Percentiles rank a stretch among this genome's conserved stretches.
Conservation (phyloP, 2,888 invertebrate species). For the Flabesymbios commensalis region DNA sequence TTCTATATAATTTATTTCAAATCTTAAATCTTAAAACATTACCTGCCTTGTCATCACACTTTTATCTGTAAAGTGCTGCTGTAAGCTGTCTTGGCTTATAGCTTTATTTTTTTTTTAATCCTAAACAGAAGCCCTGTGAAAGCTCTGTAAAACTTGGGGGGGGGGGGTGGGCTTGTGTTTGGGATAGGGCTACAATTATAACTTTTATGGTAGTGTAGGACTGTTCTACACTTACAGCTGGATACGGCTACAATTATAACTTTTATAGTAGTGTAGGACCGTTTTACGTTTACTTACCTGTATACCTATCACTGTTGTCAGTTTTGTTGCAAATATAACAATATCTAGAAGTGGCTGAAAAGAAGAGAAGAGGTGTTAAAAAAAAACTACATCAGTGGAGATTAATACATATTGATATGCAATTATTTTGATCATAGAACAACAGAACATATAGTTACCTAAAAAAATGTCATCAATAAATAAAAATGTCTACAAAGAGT, state of each 20-base stretch:
- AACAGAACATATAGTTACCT: too few species aligned
- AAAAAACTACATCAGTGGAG: too few species aligned
- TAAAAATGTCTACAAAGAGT: too few species aligned
- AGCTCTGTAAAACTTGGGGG: background rate
- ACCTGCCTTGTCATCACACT: too few species aligned
- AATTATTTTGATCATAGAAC: too few species aligned
- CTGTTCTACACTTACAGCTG: background rate
- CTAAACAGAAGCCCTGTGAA: background rate
- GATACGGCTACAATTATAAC: background rate
- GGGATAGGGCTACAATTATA: background rate
- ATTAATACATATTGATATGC: too few species aligned
- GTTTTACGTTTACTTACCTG: constrained; percentile 57
- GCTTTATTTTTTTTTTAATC: too few species aligned
- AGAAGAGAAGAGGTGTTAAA: background rate
- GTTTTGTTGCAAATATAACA: constrained; percentile 85
- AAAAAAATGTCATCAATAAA: too few species aligned
- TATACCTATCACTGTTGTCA: constrained; percentile 82
- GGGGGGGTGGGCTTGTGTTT: background rate
- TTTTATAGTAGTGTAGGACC: background rate
- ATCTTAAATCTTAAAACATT: too few species aligned
- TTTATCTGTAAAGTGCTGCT: too few species aligned
- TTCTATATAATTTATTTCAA: too few species aligned
- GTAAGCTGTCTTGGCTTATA: too few species aligned
- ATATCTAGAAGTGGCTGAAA: constrained; percentile 86
- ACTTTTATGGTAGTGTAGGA: background rate